These are phyloP conservation scores for Pedionomus torquatus DNA, from an alignment of 2,113 vertebrate genomes.

Conservation along the genomic window DNA sequence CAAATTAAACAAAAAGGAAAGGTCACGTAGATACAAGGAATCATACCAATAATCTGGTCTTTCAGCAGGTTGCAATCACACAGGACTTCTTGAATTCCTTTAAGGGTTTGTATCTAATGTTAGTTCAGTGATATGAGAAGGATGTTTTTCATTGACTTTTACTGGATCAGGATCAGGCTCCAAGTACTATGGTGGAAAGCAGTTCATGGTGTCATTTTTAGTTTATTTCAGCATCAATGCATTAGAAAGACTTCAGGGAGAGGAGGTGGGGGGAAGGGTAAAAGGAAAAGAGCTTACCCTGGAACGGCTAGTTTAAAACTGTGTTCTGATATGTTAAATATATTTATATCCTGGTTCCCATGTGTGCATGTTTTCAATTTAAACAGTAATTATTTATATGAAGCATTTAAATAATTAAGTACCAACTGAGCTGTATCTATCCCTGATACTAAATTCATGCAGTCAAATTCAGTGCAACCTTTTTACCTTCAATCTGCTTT, in stretches of 20 bases:
- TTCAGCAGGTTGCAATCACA: not conserved
- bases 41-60: not conserved
- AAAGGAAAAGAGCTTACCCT: not conserved
- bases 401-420: slow-evolving; percentile 72
- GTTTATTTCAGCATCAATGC: slow-evolving; percentile 22
- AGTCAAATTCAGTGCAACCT: not conserved
- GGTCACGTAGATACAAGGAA: not conserved
- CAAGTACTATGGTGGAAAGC: not conserved
- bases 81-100: not conserved
- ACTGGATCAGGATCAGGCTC: not conserved
- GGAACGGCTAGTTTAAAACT: not conserved
- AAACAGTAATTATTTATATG: slow-evolving; percentile 69
- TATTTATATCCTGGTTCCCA: not conserved
- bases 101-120: not conserved
- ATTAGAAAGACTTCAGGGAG: not conserved
- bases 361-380: slow-evolving; percentile 56
- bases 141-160: not conserved
- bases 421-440: not conserved
- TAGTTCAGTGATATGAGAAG: not conserved
- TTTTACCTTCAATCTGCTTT: slow-evolving; percentile 22
- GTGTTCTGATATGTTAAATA: not conserved
- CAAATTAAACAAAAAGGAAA: not conserved
- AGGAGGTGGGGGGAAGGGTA: not conserved
- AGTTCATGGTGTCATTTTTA: slow-evolving; percentile 14
- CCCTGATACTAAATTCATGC: not conserved